Evolutionary conservation across 2,113 vertebrate species (phyloP).

Genomic region (Mionectes macconnelli): DNA sequence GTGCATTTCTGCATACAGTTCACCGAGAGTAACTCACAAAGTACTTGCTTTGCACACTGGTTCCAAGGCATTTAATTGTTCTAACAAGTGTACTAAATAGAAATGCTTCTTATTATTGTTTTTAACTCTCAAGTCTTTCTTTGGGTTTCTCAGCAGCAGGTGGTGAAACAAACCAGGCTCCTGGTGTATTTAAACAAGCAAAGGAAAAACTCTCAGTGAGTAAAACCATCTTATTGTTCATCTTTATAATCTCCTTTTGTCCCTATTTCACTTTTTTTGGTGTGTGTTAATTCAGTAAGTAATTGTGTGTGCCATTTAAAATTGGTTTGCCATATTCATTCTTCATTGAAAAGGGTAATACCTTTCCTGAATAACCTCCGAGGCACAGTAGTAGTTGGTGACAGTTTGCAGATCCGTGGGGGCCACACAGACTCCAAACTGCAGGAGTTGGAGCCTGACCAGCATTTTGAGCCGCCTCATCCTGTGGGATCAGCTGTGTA

Average conservation of each 20-base stretch:
- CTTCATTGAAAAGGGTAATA: background rate
- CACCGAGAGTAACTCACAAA: background rate
- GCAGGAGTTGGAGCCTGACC: background rate
- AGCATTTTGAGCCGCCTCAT: background rate
- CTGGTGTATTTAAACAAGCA: slow-evolving; percentile 88
- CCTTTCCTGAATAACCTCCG: background rate
- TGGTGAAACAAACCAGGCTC: slow-evolving; percentile 86
- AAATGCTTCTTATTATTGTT: slow-evolving; percentile 7
- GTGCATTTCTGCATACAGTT: background rate
- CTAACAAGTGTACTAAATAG: background rate
- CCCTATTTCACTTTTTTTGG: background rate
- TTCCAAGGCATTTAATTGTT: background rate
- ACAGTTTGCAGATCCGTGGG: background rate
- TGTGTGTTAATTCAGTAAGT: slow-evolving; percentile 6
- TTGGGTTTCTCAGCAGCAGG: slow-evolving; percentile 73
- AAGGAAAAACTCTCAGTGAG: slow-evolving; percentile 92
- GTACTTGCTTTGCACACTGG: background rate
- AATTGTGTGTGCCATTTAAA: background rate
- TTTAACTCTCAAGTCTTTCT: slow-evolving; percentile 59
- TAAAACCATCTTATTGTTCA: slow-evolving; percentile 58
- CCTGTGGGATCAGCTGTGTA: background rate
- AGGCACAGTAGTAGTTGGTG: background rate
- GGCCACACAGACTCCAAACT: background rate
- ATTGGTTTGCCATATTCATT: background rate
- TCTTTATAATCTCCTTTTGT: background rate